A percentile compares a stretch with the other conserved stretches of the same genome.
Evolutionary conservation across 2,797 vertebrate genomes (phyloP).

Genomic region (Gouania willdenowi): DNA sequence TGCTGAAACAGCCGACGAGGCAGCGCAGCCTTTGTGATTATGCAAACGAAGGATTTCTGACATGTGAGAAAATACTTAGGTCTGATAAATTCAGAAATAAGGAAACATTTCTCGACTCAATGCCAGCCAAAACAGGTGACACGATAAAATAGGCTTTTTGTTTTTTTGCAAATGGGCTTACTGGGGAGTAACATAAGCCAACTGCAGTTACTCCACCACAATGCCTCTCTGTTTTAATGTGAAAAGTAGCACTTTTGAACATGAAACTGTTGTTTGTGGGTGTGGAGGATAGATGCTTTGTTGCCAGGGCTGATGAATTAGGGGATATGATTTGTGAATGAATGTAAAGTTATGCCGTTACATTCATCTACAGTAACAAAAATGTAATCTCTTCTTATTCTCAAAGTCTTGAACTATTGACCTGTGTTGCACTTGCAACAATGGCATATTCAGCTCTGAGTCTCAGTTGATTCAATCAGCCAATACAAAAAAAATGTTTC

Average conservation of each 20-base stretch:
- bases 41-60: constrained; percentile 9
- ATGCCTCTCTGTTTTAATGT: constrained; percentile 19
- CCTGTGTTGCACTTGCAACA: constrained; percentile 20
- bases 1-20: constrained; percentile 19
- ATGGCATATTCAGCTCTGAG: constrained; percentile 1
- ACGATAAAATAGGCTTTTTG: constrained; percentile 3
- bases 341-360: constrained; percentile 17
- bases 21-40: constrained; percentile 9
- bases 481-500: constrained; percentile 10
- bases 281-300: too few relatives aligned
- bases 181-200: constrained; percentile 28
- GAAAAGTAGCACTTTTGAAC: constrained; percentile 4
- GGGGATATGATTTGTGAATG: too few relatives aligned
- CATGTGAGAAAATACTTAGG: constrained; percentile 7
- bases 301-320: too few relatives aligned
- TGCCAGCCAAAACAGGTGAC: constrained; percentile 10
- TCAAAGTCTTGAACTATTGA: constrained; percentile 22
- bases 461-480: constrained; percentile 20
- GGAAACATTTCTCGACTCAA: constrained; percentile 14
- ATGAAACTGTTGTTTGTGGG: constrained; percentile 9
- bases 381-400: constrained; percentile 12
- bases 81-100: constrained; percentile 23
- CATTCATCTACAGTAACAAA: constrained; percentile 43
- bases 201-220: constrained; percentile 17
- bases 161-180: constrained; percentile 72